Base-by-base conservation (phyloP, 2,113 vertebrate genomes). In the Ochotona princeps region DNA sequence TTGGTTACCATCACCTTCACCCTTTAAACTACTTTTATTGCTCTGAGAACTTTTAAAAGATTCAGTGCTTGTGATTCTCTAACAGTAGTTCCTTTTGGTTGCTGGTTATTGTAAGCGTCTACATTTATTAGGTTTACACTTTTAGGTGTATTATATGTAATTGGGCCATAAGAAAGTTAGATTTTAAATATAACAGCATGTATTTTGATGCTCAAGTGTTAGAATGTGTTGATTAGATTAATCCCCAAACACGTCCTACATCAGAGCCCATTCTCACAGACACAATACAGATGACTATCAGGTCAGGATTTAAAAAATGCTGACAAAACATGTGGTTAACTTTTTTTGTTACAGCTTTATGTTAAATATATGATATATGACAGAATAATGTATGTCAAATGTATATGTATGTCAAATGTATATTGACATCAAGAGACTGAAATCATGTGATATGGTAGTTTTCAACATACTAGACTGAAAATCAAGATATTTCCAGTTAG, bases 1-100 rank as follows among this genome's bases (percentile, higher is more conserved):
- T 95, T 97, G 95, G 93, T 94, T 93, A 94, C 83, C 75, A 87
- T 97, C 97, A 96, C 78, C n/a, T 95, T 96, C 97, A 97, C 97
- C 91, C 87, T 97, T 94, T 97, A 95, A 97, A 96, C 61, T 69
- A 10, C 63, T 96, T 97, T 96, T 94, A 96, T 89, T 91, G 89
- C 81, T 49, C 5, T 69, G 78, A 65, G 94, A 80, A 6, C 4
- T 96, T 96, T 94, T 79, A 89, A 94, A 70, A 28, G 76, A 92
- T 91, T 91, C 69, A 44, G 49, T 83, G 47, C 61, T 89, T 90
- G 38, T 28, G 26, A 57, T 83, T 96, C 93, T 90, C 86, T 84
- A 60, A 78, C 80, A 74, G 1, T n/a, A 91, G 85, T 93, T 93
- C 20, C 78, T 87, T 20, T 54, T 70, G 25, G 51, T 91, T 63